phyloP scores from a whole-genome alignment of 2,888 invertebrate genomes.

The Tetragonisca angustula region DNA sequence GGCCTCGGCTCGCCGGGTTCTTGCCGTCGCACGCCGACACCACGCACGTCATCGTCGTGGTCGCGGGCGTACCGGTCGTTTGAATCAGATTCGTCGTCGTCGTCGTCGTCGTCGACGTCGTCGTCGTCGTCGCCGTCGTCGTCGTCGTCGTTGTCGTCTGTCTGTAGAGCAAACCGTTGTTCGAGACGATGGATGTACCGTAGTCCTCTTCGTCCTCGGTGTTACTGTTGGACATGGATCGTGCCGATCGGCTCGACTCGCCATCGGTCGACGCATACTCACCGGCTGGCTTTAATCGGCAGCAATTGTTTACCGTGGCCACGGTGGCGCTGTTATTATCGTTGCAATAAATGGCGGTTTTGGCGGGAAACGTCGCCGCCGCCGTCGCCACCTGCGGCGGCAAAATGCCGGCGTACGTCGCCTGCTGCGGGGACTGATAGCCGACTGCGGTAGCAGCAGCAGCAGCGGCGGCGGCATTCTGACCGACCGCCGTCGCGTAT shows the following conservation, averaged over 20 bases:
- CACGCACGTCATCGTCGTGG: conserved; percentile 53
- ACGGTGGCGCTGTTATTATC: conserved; percentile 57
- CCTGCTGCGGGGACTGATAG: conserved; percentile 73
- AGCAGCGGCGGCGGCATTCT: conserved; percentile 83
- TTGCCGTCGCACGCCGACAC: conserved; percentile 53
- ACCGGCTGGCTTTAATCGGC: conserved; percentile 57
- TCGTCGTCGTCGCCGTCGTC: conserved; percentile 42
- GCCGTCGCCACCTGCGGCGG: conserved; percentile 73
- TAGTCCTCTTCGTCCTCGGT: conserved; percentile 71
- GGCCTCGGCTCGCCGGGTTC: conserved; percentile 30
- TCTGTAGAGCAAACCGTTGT: conserved; percentile 58
- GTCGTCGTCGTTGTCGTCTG: conserved; percentile 54
- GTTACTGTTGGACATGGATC: conserved; percentile 35
- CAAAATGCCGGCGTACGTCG: conserved; percentile 72
- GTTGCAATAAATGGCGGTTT: conserved; percentile 70
- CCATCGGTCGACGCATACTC: conserved; percentile 55
- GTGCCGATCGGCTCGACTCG: conserved; percentile 39
- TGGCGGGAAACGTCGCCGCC: conserved; percentile 73
- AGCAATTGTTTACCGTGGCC: conserved; percentile 51
- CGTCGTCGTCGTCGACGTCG: background rate
- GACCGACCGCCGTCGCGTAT: conserved; percentile 84
- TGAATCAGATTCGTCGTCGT: background rate
- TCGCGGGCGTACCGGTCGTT: conserved; percentile 48
- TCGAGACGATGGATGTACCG: conserved; percentile 51
- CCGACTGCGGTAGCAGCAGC: conserved; percentile 78